Base-by-base conservation (phyloP, 2,888 invertebrate species). In the Idaea dimidiata region DNA sequence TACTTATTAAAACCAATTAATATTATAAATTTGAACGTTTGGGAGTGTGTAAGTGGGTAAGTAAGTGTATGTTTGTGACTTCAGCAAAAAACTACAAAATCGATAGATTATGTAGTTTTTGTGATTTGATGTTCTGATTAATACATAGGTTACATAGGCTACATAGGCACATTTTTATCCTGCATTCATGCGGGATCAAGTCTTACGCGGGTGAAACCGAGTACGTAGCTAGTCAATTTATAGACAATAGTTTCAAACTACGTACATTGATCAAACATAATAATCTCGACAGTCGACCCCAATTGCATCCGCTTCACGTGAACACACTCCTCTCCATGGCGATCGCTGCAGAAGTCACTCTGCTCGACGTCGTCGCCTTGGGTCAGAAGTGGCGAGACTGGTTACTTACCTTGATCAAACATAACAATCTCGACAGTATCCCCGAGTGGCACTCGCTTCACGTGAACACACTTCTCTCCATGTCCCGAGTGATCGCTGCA, bases 311-410 rank as follows among this genome's bases (percentile, higher is more conserved):
- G 88, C 71, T 96, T 94, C n/a, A 96, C 91, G 74, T 97, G 96
- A 8, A 95, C 94, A 78, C 97, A 97, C 81, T 96, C 95, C 76
- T 93, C 83, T 69, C 89, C 83, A 6, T 86, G 72, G 2, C 70
- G 84, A 0, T 80, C 87, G 73, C 86, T 69, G 74, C 95, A 95
- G 65, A 94, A 79, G 18, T 93, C 80, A 59, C 91, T 87, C 7
- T 88, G 80, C 0, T 93, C 83, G 16, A 96, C 91, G 69, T 96
- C 95, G 0, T 83, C 80, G 0, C 93, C 91, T 79, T 97, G 97
- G 1, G 96, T 96, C 66, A 97, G 89, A 55, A 97, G 89, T 0
- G 97, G 97, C 0, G 96, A 96, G 0, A 96, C 94, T 0, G 97
- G 97, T 16, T 16, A 18, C 56, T 84, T 86, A 95, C 97, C 96